Base-by-base conservation (phyloP, 2,113 vertebrate genomes). In the Planiliza haematocheilus region DNA sequence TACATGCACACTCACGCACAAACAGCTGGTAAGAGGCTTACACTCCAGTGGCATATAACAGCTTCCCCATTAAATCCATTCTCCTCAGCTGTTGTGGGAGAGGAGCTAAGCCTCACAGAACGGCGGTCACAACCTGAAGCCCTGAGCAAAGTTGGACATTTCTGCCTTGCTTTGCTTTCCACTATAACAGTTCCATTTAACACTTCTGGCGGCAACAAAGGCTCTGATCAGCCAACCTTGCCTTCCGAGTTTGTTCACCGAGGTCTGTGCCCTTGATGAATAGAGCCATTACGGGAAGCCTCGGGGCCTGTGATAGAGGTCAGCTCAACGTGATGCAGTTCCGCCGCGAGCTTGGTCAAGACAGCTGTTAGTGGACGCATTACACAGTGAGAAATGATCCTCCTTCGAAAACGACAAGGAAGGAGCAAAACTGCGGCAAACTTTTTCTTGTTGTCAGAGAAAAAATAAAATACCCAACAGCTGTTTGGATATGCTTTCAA, bases 1-100 rank as follows among this genome's bases (percentile, higher is more conserved):
- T 49, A 70, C 53, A 17, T 21, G 52, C 50, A 65, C 60, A 49
- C 21, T 45, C 63, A 53, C 51, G 66, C 43, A 74, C 41, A 56
- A 20, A 86, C 77, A 88, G 74, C 81, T 83, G 79, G 41, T 87
- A 82, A 88, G 77, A 81, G 66, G 86, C 70, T 85, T 88, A 86
- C 1, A 45, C 64, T 84, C 67, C 72, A 85, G 71, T 75, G 74
- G 50, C 38, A 50, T 68, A 68, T 63, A 61, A 77, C 74, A 78
- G 77, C 67, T 81, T 81, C 74, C 64, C 55, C 74, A 83, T 86
- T 72, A 84, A 71, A 81, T 74, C 65, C 79, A 74, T 84, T 87
- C 67, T 69, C 48, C 57, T 86, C 79, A 56, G 71, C 74, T 79
- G 71, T 18, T 59, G 61, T 70, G n/a, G 16, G 45, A 74, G 37